A percentile compares a stretch with the other conserved stretches of the same genome.
Conservation (phyloP, 2,113 vertebrate species). For the Chitala chitala region DNA sequence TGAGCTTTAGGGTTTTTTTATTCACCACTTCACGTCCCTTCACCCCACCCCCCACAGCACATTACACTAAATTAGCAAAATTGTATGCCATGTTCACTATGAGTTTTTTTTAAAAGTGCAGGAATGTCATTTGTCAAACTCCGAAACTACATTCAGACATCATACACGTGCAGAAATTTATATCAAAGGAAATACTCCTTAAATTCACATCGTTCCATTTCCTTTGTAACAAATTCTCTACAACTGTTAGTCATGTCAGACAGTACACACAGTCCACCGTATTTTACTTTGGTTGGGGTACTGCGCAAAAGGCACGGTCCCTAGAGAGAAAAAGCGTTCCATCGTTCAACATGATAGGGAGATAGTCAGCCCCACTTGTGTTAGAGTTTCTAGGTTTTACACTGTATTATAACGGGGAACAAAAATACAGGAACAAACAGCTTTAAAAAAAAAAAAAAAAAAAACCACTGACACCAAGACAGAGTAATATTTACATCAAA, state of each 20-base stretch:
- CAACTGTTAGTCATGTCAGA: background rate
- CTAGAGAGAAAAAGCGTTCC: slow-evolving; percentile 23
- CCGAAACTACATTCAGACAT: slow-evolving; percentile 53
- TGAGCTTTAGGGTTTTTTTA: slow-evolving; percentile 39
- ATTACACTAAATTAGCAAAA: slow-evolving; percentile 48
- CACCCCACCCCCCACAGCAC: slow-evolving; percentile 36
- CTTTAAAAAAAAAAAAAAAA: slow-evolving; percentile 54
- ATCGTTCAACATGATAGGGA: background rate
- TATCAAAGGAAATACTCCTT: slow-evolving; percentile 24
- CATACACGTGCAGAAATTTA: slow-evolving; percentile 29
- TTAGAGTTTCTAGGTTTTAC: slow-evolving; percentile 12
- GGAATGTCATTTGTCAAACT: slow-evolving; percentile 48
- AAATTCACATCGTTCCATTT: slow-evolving; percentile 1
- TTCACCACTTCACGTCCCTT: slow-evolving; percentile 43
- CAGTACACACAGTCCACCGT: background rate
- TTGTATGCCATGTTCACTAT: slow-evolving; percentile 39
- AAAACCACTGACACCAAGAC: slow-evolving; percentile 47
- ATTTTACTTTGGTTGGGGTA: slow-evolving; percentile 54
- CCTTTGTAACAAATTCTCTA: background rate
- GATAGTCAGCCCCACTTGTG: slow-evolving; percentile 9
- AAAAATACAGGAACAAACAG: background rate
- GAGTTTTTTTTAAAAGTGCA: slow-evolving; percentile 51
- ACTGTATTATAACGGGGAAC: background rate
- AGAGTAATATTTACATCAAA: slow-evolving; percentile 71
- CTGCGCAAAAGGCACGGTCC: slow-evolving; percentile 4